Percentiles rank a stretch among this genome's conserved stretches.
phyloP scores from a whole-genome alignment of 1,140 invertebrate genomes.

The Papilio xuthus region DNA sequence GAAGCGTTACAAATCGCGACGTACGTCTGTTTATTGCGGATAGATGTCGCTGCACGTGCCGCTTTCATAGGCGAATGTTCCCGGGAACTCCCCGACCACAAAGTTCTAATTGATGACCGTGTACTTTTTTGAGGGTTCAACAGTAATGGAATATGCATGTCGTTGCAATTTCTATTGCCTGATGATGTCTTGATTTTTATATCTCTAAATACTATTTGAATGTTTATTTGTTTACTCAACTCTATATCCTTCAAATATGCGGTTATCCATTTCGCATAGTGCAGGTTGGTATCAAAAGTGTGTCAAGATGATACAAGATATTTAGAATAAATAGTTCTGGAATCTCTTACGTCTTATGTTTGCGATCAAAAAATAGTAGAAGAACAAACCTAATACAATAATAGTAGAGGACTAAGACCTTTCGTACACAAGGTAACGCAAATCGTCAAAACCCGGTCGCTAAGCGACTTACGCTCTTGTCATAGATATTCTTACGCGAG shows the following conservation, averaged over 20 bases:
- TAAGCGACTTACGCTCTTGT: too few relatives aligned
- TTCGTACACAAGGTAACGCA: too few relatives aligned
- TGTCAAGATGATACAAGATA: too few relatives aligned
- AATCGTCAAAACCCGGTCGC: too few relatives aligned
- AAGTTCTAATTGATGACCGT: conserved; percentile 35
- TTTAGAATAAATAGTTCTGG: too few relatives aligned
- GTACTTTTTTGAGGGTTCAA: conserved; percentile 40
- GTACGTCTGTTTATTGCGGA: conserved; percentile 51
- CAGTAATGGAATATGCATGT: conserved; percentile 54
- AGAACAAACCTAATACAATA: too few relatives aligned
- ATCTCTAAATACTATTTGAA: conserved; percentile 27
- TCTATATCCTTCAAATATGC: conserved; percentile 1
- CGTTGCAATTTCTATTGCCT: conserved; percentile 40
- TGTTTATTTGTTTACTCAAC: conserved; percentile 16
- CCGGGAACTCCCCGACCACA: conserved; percentile 28
- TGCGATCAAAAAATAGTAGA: too few relatives aligned
- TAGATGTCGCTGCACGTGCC: conserved; percentile 55
- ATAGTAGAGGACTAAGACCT: too few relatives aligned
- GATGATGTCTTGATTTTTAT: conserved; percentile 27
- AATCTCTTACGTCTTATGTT: too few relatives aligned
- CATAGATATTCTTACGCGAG: too few relatives aligned
- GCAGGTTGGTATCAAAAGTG: too few relatives aligned
- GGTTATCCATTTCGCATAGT: background rate
- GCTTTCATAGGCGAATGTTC: conserved; percentile 20
- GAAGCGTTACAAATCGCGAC: conserved; percentile 53